These are phyloP conservation scores for Sarcoramphus papa DNA, from an alignment of 2,797 vertebrate species.

Conservation along the genomic window DNA sequence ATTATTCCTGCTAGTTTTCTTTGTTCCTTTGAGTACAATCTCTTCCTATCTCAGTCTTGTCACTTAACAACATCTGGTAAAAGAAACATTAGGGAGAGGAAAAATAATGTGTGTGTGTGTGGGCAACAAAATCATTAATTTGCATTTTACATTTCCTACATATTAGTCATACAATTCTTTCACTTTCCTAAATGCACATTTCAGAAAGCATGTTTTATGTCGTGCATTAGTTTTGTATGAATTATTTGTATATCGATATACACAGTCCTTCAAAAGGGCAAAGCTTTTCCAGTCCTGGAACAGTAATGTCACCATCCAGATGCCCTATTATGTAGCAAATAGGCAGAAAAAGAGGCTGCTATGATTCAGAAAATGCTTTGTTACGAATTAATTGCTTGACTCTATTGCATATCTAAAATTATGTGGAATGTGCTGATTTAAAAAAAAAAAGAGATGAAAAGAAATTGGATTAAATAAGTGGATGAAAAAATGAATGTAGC, in stretches of 20 bases:
- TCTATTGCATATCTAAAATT: background rate
- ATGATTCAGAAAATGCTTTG: background rate
- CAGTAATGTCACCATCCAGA: background rate
- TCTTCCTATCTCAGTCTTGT: background rate
- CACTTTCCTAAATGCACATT: background rate
- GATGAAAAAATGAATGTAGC: background rate
- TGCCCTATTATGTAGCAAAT: background rate
- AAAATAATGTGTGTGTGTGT: accelerated
- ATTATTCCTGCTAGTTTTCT: background rate
- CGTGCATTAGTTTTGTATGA: background rate
- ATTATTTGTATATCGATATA: background rate
- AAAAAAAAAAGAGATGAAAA: background rate
- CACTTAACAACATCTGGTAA: background rate
- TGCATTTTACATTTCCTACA: background rate
- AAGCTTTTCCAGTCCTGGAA: background rate
- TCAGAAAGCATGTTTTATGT: background rate
- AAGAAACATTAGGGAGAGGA: background rate
- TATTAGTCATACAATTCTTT: background rate
- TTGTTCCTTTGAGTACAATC: background rate
- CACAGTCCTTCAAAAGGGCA: background rate
- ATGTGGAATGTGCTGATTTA: background rate
- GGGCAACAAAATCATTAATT: background rate
- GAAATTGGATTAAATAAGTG: background rate
- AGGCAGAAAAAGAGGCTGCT: background rate
- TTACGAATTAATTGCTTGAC: background rate